These are phyloP conservation scores for Meiosimyza platycephala DNA, from an alignment of 2,888 invertebrate species.

Conservation along the genomic window DNA sequence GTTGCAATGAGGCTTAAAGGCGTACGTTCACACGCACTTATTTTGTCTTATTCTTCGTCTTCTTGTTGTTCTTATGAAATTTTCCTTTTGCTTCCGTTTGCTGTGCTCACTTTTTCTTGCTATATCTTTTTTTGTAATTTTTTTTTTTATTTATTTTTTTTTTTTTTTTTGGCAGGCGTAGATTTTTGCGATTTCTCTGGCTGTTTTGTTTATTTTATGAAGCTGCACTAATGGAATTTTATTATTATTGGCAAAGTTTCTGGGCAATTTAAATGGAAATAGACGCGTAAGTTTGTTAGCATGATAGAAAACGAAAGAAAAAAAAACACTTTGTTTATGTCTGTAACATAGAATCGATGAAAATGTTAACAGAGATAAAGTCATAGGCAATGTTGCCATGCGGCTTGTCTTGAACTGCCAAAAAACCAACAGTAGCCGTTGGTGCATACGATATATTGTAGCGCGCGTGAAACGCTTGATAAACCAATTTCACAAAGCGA, in stretches of 20 bases:
- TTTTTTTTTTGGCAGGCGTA: neutral
- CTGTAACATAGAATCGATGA: neutral
- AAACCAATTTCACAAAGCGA: too few species aligned
- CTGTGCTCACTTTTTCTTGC: neutral
- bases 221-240: slow-evolving; percentile 61
- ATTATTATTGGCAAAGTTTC: slow-evolving; percentile 58
- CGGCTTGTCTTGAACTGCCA: too few species aligned
- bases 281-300: slow-evolving; percentile 43
- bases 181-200: neutral
- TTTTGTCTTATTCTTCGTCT: too few species aligned
- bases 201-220: slow-evolving; percentile 50
- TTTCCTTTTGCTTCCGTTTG: neutral
- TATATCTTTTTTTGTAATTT: too few species aligned
- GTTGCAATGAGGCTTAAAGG: too few species aligned
- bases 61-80: neutral
- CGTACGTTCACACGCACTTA: too few species aligned
- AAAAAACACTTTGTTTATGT: too few species aligned
- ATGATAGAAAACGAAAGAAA: neutral
- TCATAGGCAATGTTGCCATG: too few species aligned
- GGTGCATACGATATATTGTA: too few species aligned
- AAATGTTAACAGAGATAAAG: neutral
- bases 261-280: slow-evolving; percentile 59
- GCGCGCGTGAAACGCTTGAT: too few species aligned
- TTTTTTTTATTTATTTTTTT: neutral
- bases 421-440: too few species aligned